Percentiles rank a stretch among this genome's conserved stretches.
Conservation (phyloP, 23 tunicate species). For the Halocynthia aurantium region DNA sequence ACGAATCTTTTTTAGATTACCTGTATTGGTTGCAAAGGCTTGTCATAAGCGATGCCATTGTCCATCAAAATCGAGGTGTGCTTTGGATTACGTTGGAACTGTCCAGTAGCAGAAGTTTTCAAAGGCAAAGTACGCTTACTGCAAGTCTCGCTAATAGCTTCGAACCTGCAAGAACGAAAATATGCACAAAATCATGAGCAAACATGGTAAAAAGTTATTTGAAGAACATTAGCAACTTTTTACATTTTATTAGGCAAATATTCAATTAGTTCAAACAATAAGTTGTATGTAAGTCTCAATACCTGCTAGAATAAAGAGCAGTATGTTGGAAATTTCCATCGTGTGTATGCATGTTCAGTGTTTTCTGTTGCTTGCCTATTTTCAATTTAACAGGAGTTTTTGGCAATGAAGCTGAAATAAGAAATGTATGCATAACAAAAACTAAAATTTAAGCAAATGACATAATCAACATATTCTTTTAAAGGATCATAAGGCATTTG, state of each 20-base stretch:
- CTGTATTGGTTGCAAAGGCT: conserved; percentile 76
- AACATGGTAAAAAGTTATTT: not conserved
- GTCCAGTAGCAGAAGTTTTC: conserved; percentile 54
- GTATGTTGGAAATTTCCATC: conserved; percentile 64
- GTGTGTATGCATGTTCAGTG: conserved; percentile 1
- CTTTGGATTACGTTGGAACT: conserved; percentile 78
- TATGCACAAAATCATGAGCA: not conserved
- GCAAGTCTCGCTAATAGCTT: conserved; percentile 57
- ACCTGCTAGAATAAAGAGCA: conserved; percentile 59
- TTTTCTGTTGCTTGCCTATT: conserved; percentile 43
- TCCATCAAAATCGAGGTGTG: conserved; percentile 77
- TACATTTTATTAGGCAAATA: not conserved
- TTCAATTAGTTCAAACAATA: not conserved
- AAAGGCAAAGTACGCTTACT: conserved; percentile 60
- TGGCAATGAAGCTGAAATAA: not conserved
- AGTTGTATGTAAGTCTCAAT: not conserved
- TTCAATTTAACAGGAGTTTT: conserved; percentile 42
- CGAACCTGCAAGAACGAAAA: conserved; percentile 33
- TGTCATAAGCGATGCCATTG: conserved; percentile 73
- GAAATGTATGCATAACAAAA: not conserved
- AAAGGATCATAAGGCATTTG: too few relatives aligned
- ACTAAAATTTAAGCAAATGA: not conserved
- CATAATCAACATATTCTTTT: too few relatives aligned
- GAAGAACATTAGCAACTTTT: not conserved
- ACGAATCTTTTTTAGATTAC: conserved; percentile 1